Conservation (phyloP, 2,797 vertebrate genomes). For the Otolemur crassicaudatus region DNA sequence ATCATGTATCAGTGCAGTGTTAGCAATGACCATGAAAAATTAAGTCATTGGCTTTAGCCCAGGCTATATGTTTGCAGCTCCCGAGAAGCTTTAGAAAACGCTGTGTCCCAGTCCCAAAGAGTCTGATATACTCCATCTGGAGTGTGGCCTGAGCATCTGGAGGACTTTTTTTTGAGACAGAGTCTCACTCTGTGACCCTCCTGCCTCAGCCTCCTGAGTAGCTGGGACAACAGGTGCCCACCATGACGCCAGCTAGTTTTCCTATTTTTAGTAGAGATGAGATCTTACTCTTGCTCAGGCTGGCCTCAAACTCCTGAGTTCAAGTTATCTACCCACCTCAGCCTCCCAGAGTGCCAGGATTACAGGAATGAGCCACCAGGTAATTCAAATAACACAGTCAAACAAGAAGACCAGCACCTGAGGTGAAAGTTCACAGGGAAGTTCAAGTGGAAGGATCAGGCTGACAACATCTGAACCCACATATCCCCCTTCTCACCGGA, state of each 20-base stretch:
- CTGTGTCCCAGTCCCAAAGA: not conserved
- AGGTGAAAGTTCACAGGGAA: not conserved
- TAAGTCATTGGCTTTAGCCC: not conserved
- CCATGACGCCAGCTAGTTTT: too few relatives aligned
- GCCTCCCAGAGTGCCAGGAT: too few relatives aligned
- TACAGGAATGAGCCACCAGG: too few relatives aligned
- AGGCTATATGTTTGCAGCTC: not conserved
- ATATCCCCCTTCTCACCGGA: not conserved
- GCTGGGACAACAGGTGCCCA: too few relatives aligned
- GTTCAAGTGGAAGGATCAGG: not conserved
- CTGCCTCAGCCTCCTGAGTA: too few relatives aligned
- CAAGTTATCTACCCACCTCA: too few relatives aligned
- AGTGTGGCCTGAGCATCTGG: not conserved
- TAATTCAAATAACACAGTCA: not conserved
- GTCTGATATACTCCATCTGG: not conserved
- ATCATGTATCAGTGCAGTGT: not conserved
- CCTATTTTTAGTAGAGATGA: too few relatives aligned
- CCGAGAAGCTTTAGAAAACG: conserved; percentile 41
- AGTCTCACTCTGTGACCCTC: too few relatives aligned
- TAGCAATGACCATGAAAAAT: conserved; percentile 19
- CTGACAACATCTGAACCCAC: not conserved
- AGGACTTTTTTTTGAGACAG: not conserved
- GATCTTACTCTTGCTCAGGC: too few relatives aligned
- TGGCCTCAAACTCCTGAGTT: too few relatives aligned
- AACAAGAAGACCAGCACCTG: not conserved